Base-by-base conservation (phyloP, 2,113 vertebrate species). In the Platysteira castanea region DNA sequence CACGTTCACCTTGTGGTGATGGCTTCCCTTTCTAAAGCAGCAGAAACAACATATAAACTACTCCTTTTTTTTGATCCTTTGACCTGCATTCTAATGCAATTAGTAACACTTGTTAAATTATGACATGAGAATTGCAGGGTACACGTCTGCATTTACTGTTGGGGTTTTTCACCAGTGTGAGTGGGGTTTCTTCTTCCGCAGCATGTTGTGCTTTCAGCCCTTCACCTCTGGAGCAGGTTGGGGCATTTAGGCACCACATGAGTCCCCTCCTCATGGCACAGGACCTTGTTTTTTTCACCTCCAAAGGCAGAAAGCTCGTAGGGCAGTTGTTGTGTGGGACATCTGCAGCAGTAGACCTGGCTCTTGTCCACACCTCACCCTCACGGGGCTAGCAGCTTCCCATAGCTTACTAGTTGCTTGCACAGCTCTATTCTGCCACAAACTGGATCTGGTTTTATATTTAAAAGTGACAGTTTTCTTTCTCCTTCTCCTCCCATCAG, bases 61-160 rank as follows among this genome's bases (percentile, higher is more conserved):
- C 13, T 14, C 7, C n/a, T 41, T 47, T 35, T 35, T 49, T 59
- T 27, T 4, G 0, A 74, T 33, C 21, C 30, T 41, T 61, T 65
- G 41, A 28, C 4, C 26, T 70, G 28, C 2, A 1, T 46, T 17
- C 27, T 57, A 31, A 67, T 24, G 53, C 8, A 41, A 11, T 35
- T n/a, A 59, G 1, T 35, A 50, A 7, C 18, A 7, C 31, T 65
- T 7, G 1, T 30, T 67, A 14, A 82, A 47, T 10, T 16, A 18
- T 6, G 4, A 18, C 16, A 1, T 7, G 28, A 59, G 35, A 50
- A 30, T 11, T 15, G 17, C 13, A 26, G 0, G 1, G 13, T 13
- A 15, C 12, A 47, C 4, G 18, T 42, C 20, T 30, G 8, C 21
- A 5, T 15, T 26, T 41, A 1, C n/a, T 17, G 7, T 0, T 67